Base-by-base conservation (phyloP, 2,888 invertebrate species). In the Horisme vitalbata region DNA sequence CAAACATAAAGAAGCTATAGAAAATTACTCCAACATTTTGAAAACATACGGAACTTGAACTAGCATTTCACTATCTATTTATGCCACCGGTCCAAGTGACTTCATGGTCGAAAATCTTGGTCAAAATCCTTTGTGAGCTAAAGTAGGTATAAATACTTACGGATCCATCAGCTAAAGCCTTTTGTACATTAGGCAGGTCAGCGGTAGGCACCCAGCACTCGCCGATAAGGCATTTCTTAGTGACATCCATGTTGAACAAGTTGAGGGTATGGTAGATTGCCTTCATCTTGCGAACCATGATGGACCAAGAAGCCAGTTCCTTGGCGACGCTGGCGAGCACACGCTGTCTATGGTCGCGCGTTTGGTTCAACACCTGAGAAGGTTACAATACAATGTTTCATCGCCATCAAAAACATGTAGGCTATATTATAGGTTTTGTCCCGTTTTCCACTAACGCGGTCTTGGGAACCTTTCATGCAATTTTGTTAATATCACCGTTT, bases 201-300 rank as follows among this genome's bases (percentile, higher is more conserved):
- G 91, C 90, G 4, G 92, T 91, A 0, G 96, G 95, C 62, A 95
- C 94, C 95, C 95, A 96, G 79, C 95, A 95, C 79, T 96, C 96
- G 4, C 95, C 95, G 59, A 96, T 95, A 46, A 96, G 91, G 79
- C 96, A 96, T 78, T 96, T 96, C 85, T 95, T 94, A 4, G 96
- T 95, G 50, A 96, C 95, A 66, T 96, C 96, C 90, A 96, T 92
- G 77, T 94, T 96, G 90, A 96, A 96, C 59, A 96, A 86, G 79
- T 97, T 97, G 65, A 97, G 91, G 0, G 96, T 96, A 80, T 96
- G 96, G 86, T 96, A 97, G 75, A 97, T 96, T 39, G 96, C 96
- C 83, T 97, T 97, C 93, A 97, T 96, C 86, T 97, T 97, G 59
- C 95, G 92, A 20, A 97, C 96, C 93, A 97, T 96, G 52, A 96